Evolutionary conservation across 2,888 invertebrate genomes (phyloP).

Genomic region (Brachyopa scutellaris): DNA sequence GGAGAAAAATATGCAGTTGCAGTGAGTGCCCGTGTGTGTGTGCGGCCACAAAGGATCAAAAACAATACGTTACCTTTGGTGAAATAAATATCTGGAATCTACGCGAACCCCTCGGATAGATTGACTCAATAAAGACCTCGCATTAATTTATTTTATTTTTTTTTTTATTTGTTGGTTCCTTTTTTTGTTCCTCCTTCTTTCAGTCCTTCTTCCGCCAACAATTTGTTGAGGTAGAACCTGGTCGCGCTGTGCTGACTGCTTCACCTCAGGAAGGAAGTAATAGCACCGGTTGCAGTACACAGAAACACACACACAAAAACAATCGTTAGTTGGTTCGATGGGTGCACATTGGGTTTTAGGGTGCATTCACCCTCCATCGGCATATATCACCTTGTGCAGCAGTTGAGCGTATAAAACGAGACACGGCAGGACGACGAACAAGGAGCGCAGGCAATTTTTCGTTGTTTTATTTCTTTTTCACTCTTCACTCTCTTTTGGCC

Average conservation of each 20-base stretch:
- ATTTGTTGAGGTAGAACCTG: conserved; percentile 73
- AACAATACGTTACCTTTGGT: conserved; percentile 60
- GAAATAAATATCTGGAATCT: conserved; percentile 26
- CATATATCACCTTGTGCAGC: conserved; percentile 67
- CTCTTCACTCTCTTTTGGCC: neutral
- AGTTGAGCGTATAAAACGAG: conserved; percentile 54
- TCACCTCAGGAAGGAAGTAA: conserved; percentile 71
- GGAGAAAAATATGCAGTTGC: conserved; percentile 53
- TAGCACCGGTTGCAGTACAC: conserved; percentile 68
- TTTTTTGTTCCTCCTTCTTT: conserved; percentile 22
- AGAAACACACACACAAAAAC: conserved; percentile 17
- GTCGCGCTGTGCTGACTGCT: conserved; percentile 60
- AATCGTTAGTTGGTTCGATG: conserved; percentile 15
- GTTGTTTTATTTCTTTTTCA: neutral
- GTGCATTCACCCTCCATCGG: conserved; percentile 71
- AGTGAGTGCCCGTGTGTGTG: no score
- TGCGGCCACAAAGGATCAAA: conserved; percentile 70
- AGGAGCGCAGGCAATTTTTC: conserved; percentile 30
- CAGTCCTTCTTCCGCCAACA: conserved; percentile 49
- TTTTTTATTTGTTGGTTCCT: no score
- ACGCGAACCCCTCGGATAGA: conserved; percentile 49
- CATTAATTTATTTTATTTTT: conserved; percentile 52
- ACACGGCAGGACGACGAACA: conserved; percentile 47
- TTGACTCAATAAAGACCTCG: conserved; percentile 68
- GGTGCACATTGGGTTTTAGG: conserved; percentile 61